phyloP scores from a whole-genome alignment of 2,113 vertebrate genomes.

The Accipiter cooperii region DNA sequence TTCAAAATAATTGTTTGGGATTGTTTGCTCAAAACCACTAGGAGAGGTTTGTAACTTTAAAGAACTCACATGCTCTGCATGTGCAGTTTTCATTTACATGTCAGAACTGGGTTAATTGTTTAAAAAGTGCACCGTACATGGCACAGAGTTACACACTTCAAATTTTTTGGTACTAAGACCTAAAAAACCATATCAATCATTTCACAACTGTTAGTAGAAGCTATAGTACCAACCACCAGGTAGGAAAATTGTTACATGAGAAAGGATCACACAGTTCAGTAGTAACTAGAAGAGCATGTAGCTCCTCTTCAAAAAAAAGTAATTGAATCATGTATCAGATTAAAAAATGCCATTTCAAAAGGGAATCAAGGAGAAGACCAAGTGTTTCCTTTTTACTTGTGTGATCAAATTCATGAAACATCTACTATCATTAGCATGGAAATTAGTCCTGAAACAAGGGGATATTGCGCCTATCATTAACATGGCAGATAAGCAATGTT shows the following conservation, averaged over 20 bases:
- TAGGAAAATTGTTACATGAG: not conserved
- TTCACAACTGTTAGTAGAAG: not conserved
- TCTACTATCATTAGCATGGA: not conserved
- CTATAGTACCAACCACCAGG: not conserved
- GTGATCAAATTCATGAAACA: not conserved
- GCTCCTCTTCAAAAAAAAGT: not conserved
- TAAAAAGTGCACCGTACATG: not conserved
- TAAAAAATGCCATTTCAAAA: not conserved
- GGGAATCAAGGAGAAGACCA: not conserved
- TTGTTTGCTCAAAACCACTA: not conserved
- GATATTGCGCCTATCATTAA: not conserved
- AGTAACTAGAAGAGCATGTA: not conserved
- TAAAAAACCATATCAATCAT: not conserved
- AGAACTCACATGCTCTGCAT: not conserved
- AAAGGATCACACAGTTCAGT: not conserved
- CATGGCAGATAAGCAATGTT: not conserved
- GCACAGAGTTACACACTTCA: not conserved
- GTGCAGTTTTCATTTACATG: not conserved
- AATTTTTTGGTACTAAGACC: not conserved
- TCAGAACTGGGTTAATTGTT: not conserved
- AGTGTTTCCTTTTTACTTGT: not conserved
- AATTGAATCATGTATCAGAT: not conserved
- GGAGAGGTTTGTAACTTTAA: not conserved
- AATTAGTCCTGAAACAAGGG: not conserved
- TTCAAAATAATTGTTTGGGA: not conserved